Conservation (phyloP, 2,113 vertebrate species). For the Noctilio leporinus region DNA sequence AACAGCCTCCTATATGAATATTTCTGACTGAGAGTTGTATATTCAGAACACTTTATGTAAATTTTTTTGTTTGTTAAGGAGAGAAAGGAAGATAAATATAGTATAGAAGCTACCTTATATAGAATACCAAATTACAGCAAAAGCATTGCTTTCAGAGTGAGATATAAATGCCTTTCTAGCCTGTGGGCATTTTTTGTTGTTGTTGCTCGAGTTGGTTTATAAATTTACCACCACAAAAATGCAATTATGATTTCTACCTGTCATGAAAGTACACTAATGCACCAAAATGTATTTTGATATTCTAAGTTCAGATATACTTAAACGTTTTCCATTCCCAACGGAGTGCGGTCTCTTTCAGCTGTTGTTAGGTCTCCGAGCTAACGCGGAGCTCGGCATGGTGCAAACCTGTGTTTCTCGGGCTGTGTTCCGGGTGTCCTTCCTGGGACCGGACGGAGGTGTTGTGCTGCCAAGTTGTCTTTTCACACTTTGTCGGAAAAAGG, state of each 20-base stretch:
- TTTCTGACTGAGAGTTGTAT: slow-evolving; percentile 16
- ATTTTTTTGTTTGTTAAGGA: slow-evolving; percentile 11
- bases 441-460: neutral
- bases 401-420: neutral
- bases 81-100: neutral
- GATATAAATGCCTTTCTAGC: slow-evolving; percentile 22
- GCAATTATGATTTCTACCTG: slow-evolving; percentile 39
- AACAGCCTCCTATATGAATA: neutral
- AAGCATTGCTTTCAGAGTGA: neutral
- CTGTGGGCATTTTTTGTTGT: slow-evolving; percentile 46
- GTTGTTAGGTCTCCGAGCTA: neutral
- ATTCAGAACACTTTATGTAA: slow-evolving; percentile 24
- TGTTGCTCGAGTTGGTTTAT: slow-evolving; percentile 51
- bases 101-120: neutral
- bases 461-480: neutral
- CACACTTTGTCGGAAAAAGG: neutral
- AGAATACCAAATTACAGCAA: neutral
- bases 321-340: neutral
- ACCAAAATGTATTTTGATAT: slow-evolving; percentile 46
- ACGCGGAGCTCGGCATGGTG: neutral
- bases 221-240: slow-evolving; percentile 52
- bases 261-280: slow-evolving; percentile 53
- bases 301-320: neutral
- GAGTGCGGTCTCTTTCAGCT: neutral
- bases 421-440: neutral